These are phyloP conservation scores for Oligia fasciuncula DNA, from an alignment of 2,888 invertebrate genomes.

Conservation along the genomic window DNA sequence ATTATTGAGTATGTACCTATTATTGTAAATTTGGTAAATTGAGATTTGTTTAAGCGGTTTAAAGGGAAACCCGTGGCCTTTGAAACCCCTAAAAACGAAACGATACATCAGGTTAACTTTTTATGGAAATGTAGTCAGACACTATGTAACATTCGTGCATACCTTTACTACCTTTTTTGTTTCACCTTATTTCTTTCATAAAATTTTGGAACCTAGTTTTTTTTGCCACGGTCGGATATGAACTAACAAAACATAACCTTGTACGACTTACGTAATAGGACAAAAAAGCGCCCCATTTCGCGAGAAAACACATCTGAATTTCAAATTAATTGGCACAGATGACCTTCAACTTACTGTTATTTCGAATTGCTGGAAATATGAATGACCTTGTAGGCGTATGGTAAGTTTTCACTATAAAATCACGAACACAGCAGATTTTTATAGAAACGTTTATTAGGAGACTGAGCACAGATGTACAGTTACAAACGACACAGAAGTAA, in stretches of 20 bases:
- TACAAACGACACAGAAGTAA: too few relatives aligned
- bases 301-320: conserved; percentile 38
- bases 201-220: conserved; percentile 11
- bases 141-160: background rate
- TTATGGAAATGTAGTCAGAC: background rate
- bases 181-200: background rate
- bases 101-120: background rate
- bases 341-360: conserved; percentile 10
- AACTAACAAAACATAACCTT: conserved; percentile 22
- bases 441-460: too few relatives aligned
- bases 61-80: background rate
- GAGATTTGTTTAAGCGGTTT: background rate
- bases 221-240: background rate
- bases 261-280: background rate
- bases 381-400: too few relatives aligned
- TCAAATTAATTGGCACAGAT: conserved; percentile 37
- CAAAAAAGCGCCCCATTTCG: conserved; percentile 9
- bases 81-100: background rate
- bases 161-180: background rate
- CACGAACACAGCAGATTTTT: too few relatives aligned
- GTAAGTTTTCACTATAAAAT: too few relatives aligned
- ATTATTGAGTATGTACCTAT: too few relatives aligned
- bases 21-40: too few relatives aligned
- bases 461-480: too few relatives aligned
- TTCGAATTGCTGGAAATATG: background rate